Percentiles rank a stretch among this genome's conserved stretches.
Conservation (phyloP, 2,797 vertebrate species). For the Sebastes steindachneri region DNA sequence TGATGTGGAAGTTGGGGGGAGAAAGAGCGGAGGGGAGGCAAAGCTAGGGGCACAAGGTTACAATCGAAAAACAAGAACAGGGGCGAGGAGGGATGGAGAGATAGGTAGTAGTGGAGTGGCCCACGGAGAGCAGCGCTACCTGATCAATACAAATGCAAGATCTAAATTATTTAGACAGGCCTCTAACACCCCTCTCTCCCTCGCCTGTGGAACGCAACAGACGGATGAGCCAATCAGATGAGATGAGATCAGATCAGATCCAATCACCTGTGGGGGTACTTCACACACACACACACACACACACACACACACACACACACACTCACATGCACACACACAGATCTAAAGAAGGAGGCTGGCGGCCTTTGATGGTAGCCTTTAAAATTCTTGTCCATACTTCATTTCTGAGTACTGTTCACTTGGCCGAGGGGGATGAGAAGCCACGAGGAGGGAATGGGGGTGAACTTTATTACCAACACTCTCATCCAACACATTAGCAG, state of each 20-base stretch:
- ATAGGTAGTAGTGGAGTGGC: slow-evolving; percentile 49
- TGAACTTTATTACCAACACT: slow-evolving; percentile 52
- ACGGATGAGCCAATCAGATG: slow-evolving; percentile 76
- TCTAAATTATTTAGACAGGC: slow-evolving; percentile 84
- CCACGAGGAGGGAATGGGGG: slow-evolving; percentile 47
- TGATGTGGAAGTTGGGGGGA: slow-evolving; percentile 58
- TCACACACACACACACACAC: slow-evolving; percentile 35
- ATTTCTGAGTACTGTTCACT: slow-evolving; percentile 67
- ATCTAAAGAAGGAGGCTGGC: slow-evolving; percentile 54
- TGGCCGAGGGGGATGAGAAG: slow-evolving; percentile 60
- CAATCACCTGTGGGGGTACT: slow-evolving; percentile 76
- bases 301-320: slow-evolving; percentile 29
- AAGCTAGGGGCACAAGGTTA: slow-evolving; percentile 68
- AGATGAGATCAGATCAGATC: slow-evolving; percentile 75
- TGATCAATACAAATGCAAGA: slow-evolving; percentile 83
- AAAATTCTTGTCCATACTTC: slow-evolving; percentile 82
- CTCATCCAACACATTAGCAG: slow-evolving; percentile 41
- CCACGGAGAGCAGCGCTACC: slow-evolving; percentile 55
- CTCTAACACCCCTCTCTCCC: slow-evolving; percentile 61
- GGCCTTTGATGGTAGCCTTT: slow-evolving; percentile 84
- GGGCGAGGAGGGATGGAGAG: slow-evolving; percentile 52
- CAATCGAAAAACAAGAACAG: slow-evolving; percentile 50
- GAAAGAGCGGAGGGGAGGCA: slow-evolving; percentile 28
- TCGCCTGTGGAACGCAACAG: slow-evolving; percentile 61
- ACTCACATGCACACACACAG: slow-evolving; percentile 46